phyloP scores from a whole-genome alignment of 2,113 vertebrate species.

The Picathartes gymnocephalus region DNA sequence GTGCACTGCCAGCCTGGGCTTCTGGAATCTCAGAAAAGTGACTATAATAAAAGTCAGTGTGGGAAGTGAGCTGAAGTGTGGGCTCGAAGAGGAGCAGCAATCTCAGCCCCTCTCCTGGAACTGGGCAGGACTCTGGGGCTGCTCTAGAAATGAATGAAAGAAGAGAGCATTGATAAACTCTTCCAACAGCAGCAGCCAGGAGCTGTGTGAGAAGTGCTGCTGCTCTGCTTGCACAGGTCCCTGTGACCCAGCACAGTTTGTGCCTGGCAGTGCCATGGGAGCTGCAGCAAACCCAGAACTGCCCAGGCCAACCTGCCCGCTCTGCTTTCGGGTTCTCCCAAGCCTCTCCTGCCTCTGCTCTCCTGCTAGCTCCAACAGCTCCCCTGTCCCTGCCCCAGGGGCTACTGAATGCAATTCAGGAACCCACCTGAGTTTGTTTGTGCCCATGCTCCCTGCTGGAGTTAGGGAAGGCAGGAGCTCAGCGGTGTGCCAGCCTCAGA shows the following conservation, averaged over 20 bases:
- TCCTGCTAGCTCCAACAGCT: background rate
- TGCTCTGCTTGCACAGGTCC: background rate
- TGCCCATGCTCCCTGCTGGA: accelerated
- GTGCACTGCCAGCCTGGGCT: background rate
- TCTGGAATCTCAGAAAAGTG: background rate
- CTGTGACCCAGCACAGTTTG: background rate
- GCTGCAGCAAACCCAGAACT: background rate
- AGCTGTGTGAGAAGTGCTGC: background rate
- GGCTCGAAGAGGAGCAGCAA: background rate
- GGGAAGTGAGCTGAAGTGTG: background rate
- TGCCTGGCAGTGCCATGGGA: background rate
- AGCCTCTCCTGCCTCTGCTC: background rate
- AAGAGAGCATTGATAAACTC: background rate
- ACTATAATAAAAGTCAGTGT: background rate
- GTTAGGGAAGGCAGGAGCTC: accelerated
- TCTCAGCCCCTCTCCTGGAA: background rate
- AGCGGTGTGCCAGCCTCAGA: background rate
- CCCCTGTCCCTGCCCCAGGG: background rate
- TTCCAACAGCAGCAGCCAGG: background rate
- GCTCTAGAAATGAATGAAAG: background rate
- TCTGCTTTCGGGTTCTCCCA: background rate
- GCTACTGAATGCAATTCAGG: background rate
- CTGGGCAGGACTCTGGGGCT: background rate
- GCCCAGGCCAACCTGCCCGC: background rate
- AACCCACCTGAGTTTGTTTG: background rate